Conservation (phyloP, 2,888 invertebrate genomes). For the Danaus chrysippus region DNA sequence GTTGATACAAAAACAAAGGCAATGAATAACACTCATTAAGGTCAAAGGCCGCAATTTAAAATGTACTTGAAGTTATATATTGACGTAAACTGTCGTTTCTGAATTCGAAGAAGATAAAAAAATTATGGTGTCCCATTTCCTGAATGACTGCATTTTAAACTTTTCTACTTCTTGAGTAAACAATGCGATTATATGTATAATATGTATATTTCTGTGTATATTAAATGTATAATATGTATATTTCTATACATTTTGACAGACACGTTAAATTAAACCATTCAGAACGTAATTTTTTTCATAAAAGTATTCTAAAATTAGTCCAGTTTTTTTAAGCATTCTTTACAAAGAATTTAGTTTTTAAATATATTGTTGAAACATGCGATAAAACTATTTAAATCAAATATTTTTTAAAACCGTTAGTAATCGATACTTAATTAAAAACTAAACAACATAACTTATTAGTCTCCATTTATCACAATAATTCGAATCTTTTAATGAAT, state of each 20-base stretch:
- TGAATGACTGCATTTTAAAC: constrained; percentile 23
- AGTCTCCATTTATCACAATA: background rate
- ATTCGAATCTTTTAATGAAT: constrained; percentile 24
- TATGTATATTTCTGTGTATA: background rate
- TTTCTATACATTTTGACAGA: too few relatives aligned
- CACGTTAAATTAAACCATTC: too few relatives aligned
- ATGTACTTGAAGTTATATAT: background rate
- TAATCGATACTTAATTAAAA: too few relatives aligned
- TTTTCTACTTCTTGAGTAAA: constrained; percentile 5
- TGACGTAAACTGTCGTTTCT: constrained; percentile 16
- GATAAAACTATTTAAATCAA: too few relatives aligned
- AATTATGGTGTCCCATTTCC: constrained; percentile 24
- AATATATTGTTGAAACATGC: too few relatives aligned
- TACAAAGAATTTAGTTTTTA: too few relatives aligned
- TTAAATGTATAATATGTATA: too few relatives aligned
- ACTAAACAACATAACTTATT: background rate
- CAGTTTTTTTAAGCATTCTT: too few relatives aligned
- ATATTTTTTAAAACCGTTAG: too few relatives aligned
- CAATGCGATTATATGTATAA: background rate
- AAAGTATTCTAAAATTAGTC: too few relatives aligned
- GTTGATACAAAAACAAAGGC: too few relatives aligned
- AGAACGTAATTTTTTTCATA: too few relatives aligned
- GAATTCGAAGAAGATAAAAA: constrained; percentile 25
- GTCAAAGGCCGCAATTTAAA: background rate
- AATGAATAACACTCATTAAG: background rate